Conservation (phyloP, 2,888 invertebrate genomes). For the Mythimna ferrago region DNA sequence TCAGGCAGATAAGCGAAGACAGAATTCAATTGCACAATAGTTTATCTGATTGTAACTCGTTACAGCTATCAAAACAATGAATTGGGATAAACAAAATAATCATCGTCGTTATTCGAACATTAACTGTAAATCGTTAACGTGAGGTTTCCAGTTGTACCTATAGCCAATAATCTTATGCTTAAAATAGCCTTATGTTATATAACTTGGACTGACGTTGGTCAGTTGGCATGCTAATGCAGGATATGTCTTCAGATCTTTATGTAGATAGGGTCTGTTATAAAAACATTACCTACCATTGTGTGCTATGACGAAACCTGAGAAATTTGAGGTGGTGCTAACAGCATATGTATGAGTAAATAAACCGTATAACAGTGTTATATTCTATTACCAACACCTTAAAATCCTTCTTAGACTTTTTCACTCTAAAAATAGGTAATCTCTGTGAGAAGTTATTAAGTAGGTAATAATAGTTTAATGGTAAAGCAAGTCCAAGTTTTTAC, state of each 20-base stretch:
- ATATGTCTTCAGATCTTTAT: constrained; percentile 36
- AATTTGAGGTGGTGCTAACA: neutral
- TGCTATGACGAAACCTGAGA: constrained; percentile 30
- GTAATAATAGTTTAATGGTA: too few relatives aligned
- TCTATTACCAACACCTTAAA: too few relatives aligned
- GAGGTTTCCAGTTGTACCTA: neutral
- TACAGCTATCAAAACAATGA: constrained; percentile 24
- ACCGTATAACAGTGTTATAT: neutral
- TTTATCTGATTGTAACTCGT: constrained; percentile 14
- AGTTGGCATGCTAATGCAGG: constrained; percentile 32
- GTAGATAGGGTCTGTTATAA: constrained; percentile 35
- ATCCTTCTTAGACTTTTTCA: too few relatives aligned
- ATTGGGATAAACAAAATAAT: constrained; percentile 26
- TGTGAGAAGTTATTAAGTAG: too few relatives aligned
- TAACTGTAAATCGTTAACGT: constrained; percentile 36
- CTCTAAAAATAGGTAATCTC: too few relatives aligned
- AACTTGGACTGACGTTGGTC: constrained; percentile 31
- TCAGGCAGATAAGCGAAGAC: neutral
- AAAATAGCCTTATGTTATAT: constrained; percentile 20
- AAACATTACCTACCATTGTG: constrained; percentile 31
- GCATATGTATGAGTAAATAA: too few relatives aligned
- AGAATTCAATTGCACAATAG: neutral
- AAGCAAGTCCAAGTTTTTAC: too few relatives aligned
- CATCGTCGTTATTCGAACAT: constrained; percentile 2
- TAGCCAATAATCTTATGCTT: too few relatives aligned